A percentile compares a stretch with the other conserved stretches of the same genome.
phyloP scores from a whole-genome alignment of 2,888 invertebrate species.

The Melipona bicolor region DNA sequence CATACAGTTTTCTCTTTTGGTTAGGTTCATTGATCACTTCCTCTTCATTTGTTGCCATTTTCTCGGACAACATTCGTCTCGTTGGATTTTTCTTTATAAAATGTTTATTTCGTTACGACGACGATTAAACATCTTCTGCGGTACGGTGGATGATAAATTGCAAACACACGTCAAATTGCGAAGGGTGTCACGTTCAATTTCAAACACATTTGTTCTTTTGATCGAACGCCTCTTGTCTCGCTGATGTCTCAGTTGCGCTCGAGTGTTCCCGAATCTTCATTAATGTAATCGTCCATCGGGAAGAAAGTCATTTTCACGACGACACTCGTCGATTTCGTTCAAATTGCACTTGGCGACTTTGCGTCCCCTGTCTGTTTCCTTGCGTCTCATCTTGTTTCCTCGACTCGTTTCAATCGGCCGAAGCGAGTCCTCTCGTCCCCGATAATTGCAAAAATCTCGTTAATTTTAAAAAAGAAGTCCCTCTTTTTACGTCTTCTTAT shows the following conservation, averaged over 20 bases:
- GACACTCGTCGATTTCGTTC: slow-evolving; percentile 6
- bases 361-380: not conserved
- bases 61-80: not conserved
- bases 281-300: slow-evolving; percentile 3
- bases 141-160: not conserved
- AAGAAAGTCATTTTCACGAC: slow-evolving; percentile 10
- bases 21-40: not conserved
- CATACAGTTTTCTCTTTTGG: not conserved
- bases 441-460: slow-evolving; percentile 22
- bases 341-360: slow-evolving; percentile 19
- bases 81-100: not conserved
- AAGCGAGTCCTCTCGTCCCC: not conserved
- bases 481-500: not conserved
- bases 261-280: not conserved
- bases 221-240: not conserved
- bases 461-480: slow-evolving; percentile 1
- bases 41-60: not conserved
- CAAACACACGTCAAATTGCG: not conserved
- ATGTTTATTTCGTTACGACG: not conserved
- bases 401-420: slow-evolving; percentile 9
- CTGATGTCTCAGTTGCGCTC: not conserved
- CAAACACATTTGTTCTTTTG: not conserved
- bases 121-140: not conserved
- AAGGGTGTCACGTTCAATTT: not conserved
- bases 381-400: no score